phyloP scores from a whole-genome alignment of 2,113 vertebrate genomes.

The Nycticebus coucang region DNA sequence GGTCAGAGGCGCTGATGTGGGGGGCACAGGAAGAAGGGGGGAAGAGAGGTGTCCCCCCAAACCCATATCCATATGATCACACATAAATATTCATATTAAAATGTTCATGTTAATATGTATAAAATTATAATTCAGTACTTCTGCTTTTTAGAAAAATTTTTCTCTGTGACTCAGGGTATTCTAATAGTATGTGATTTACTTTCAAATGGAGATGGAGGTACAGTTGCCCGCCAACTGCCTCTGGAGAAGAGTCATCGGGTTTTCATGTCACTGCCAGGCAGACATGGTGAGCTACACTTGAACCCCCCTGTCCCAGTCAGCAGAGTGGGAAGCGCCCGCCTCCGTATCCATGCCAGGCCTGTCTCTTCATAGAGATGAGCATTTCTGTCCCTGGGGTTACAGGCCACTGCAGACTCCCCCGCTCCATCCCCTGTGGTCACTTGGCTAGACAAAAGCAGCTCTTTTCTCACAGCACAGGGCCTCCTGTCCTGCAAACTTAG shows the following conservation, averaged over 20 bases:
- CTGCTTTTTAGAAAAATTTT: background rate
- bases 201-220: background rate
- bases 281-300: background rate
- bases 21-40: too few relatives aligned
- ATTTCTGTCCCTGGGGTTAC: conserved; percentile 41
- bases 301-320: background rate
- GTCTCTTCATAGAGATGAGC: conserved; percentile 30
- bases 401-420: conserved; percentile 55
- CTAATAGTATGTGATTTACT: background rate
- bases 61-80: rapidly evolving
- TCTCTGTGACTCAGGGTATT: background rate
- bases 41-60: background rate
- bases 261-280: background rate
- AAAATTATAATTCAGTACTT: background rate
- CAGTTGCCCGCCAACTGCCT: rapidly evolving
- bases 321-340: background rate
- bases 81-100: background rate
- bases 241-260: background rate
- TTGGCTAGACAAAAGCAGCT: conserved; percentile 78
- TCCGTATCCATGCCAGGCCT: background rate
- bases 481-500: conserved; percentile 78
- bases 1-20: background rate
- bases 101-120: too few relatives aligned
- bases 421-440: conserved; percentile 72
- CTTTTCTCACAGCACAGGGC: conserved; percentile 78